phyloP scores from a whole-genome alignment of 1,140 invertebrate genomes.

The Drosophila takahashii region DNA sequence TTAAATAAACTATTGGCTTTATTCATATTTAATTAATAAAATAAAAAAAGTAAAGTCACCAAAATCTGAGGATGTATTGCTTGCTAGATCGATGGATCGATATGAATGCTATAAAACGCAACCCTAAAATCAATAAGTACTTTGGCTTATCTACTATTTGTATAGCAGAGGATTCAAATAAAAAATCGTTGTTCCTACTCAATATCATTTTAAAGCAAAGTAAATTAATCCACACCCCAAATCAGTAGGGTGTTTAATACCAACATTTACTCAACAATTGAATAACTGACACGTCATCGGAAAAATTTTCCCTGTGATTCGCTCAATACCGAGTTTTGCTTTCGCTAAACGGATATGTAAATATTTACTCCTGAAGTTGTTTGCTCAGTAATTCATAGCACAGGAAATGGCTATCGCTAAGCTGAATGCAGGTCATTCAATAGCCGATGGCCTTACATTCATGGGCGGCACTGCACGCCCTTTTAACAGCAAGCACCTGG shows the following conservation, averaged over 20 bases:
- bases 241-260: neutral
- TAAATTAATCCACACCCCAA: neutral
- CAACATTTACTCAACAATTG: neutral
- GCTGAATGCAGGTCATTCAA: conserved; percentile 34
- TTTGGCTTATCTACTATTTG: too few species aligned
- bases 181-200: too few species aligned
- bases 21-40: too few species aligned
- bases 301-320: neutral
- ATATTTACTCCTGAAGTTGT: conserved; percentile 35
- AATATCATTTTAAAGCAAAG: neutral
- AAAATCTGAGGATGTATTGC: too few species aligned
- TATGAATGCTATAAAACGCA: too few species aligned
- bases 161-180: too few species aligned
- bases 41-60: too few species aligned
- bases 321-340: conserved; percentile 5
- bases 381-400: conserved; percentile 14
- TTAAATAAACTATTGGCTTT: too few species aligned
- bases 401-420: conserved; percentile 13
- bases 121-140: too few species aligned
- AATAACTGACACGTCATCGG: neutral
- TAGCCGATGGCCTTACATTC: conserved; percentile 19
- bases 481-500: conserved; percentile 11
- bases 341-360: conserved; percentile 9
- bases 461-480: conserved; percentile 25
- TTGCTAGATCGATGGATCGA: too few species aligned